phyloP scores from a whole-genome alignment of 2,888 invertebrate genomes.

The Arenicola marina region DNA sequence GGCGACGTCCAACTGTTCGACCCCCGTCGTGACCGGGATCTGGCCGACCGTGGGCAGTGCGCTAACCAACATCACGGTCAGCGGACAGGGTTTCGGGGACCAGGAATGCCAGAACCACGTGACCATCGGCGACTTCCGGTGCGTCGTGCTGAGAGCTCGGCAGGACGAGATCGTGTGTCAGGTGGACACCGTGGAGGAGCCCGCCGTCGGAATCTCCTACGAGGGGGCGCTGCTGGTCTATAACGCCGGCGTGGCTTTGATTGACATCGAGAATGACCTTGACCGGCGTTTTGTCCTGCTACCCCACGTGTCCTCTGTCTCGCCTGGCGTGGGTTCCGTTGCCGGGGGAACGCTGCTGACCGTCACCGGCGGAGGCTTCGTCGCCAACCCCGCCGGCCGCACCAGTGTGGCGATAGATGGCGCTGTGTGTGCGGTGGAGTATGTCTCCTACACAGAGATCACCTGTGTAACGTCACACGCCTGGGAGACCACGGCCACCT shows the following conservation, averaged over 20 bases:
- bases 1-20: too few species aligned
- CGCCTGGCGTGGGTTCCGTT: background rate
- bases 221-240: conserved; percentile 3
- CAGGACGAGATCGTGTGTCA: conserved; percentile 1
- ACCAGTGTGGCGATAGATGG: conserved; percentile 1
- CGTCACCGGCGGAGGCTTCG: conserved; percentile 42
- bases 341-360: conserved; percentile 24
- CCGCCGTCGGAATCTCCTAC: conserved; percentile 4
- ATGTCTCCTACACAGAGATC: conserved; percentile 13
- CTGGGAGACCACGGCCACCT: background rate
- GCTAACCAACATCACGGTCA: background rate
- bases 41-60: background rate
- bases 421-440: background rate
- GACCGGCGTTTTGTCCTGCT: background rate
- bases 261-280: background rate
- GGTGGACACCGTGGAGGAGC: background rate
- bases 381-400: conserved; percentile 9
- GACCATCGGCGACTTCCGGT: conserved; percentile 10
- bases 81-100: conserved; percentile 6
- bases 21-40: background rate
- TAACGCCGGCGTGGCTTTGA: background rate
- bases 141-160: background rate
- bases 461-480: conserved; percentile 11
- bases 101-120: conserved; percentile 15
- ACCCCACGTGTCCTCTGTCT: background rate